Percentiles rank a stretch among this genome's conserved stretches.
phyloP scores from a whole-genome alignment of 1,140 invertebrate species.

The Anthonomus grandis region DNA sequence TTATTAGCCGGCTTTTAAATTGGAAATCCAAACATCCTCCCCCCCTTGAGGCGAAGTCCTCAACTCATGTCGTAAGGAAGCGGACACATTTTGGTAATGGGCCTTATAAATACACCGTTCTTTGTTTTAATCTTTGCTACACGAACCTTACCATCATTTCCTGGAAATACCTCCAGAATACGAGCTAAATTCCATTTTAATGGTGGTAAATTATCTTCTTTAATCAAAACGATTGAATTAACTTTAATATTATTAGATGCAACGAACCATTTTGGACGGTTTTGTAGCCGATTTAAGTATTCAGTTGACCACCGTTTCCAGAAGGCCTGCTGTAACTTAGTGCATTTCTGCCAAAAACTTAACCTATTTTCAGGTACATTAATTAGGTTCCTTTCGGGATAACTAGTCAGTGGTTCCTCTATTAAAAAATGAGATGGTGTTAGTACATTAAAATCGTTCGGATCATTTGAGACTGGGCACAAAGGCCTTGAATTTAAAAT shows the following conservation, averaged over 20 bases:
- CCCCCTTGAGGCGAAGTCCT: too few relatives aligned
- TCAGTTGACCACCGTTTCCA: slow-evolving; percentile 35
- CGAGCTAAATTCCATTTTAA: slow-evolving; percentile 40
- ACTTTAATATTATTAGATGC: slow-evolving; percentile 16
- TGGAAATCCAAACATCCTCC: too few relatives aligned
- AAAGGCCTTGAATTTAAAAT: slow-evolving; percentile 45
- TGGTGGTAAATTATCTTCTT: slow-evolving; percentile 43
- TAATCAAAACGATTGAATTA: slow-evolving; percentile 41
- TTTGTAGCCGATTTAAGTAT: slow-evolving; percentile 31
- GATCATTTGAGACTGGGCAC: slow-evolving; percentile 32
- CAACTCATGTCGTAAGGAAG: too few relatives aligned
- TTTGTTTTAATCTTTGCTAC: slow-evolving; percentile 17
- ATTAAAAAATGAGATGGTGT: slow-evolving; percentile 49
- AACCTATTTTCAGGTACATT: slow-evolving; percentile 21
- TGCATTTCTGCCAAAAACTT: slow-evolving; percentile 6
- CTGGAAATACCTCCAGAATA: slow-evolving; percentile 14
- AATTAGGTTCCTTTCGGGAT: slow-evolving; percentile 24
- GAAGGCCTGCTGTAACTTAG: slow-evolving; percentile 25
- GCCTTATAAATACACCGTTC: too few relatives aligned
- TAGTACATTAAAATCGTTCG: slow-evolving; percentile 33
- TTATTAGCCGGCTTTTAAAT: too few relatives aligned
- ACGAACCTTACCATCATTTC: slow-evolving; percentile 2
- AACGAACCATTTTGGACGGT: slow-evolving; percentile 29
- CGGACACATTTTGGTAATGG: too few relatives aligned
- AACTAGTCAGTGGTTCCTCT: slow-evolving; percentile 32